Evolutionary conservation across 2,888 invertebrate genomes (phyloP), one percentile per base, ranked within the genome.

Genomic region (Tinea semifulvella): DNA sequence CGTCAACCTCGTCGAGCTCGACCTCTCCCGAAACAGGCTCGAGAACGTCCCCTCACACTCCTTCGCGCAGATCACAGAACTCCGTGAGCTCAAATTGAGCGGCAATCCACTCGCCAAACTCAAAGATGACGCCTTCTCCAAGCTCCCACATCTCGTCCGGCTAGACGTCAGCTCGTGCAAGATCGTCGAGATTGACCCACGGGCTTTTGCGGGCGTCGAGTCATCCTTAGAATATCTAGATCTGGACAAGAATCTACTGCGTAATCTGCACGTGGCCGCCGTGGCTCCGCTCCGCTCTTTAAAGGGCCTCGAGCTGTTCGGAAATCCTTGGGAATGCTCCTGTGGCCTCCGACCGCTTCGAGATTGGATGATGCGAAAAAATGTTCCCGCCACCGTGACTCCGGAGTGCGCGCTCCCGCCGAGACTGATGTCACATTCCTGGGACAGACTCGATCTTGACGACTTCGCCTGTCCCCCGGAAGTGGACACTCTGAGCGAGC

Each of bases 301-400:
- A 43, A 89, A 91, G 58, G 91, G 90, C 10, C 70, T 93, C 49
- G 90, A 90, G 56, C 67, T 93, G 50, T 86, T 89, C n/a, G 85
- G 83, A 48, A 93, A 93, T 67, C 90, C 89, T 1, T 92, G 92
- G 91, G 89, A 91, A 63, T 93, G 92, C 64, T 88, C 90, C 31
- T 93, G 93, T 62, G 83, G 84, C 18, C 63, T 93, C 48, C 79
- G 90, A 45, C 89, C 91, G 0, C 65, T 92, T 49, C 76, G 90
- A 16, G 88, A 89, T 55, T 93, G 92, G 92, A 90, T 93, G 89
- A 68, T 89, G 49, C 81, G 83, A 47, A 85, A 86, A 58, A 92
- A 92, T 60, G 88, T 93, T 25, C 92, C 92, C 4, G 88, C 87
- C 46, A 88, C 80, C 2, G 73, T 79, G 7, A 74, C 75, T 6